Evolutionary conservation across 2,888 invertebrate genomes (phyloP), one percentile per base, ranked within the genome.

Genomic region (Mylabris sibirica): DNA sequence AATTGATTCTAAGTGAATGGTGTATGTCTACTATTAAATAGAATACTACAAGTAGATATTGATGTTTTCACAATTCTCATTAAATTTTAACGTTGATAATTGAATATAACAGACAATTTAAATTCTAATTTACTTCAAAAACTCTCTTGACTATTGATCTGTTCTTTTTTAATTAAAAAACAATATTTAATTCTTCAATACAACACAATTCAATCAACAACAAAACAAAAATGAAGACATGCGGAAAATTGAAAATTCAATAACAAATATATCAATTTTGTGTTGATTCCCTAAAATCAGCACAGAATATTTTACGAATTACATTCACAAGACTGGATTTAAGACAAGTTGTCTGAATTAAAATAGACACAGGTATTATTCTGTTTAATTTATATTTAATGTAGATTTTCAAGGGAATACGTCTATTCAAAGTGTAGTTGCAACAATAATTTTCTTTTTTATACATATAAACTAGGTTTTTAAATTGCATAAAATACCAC

Each of bases 1-100:
- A 70, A 70, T 70, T 67, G 67, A 70, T 69, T 66, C 60, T 24
- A 57, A 57, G 20, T 24, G 57, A 57, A 57, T 24, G 20, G 24
- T 20, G 14, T 57, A 57, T 60, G 61, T 62, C 62, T 66, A 60
- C 57, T 62, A 59, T 61, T 38, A 30, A 38, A 41, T 24, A 61
- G 61, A 38, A 38, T 17, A 38, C 34, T 38, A n/a, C 20, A n/a
- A 12, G 30, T 3, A 12, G 30, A 34, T 35, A 41, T 61, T 61
- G 61, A 26, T 35, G 34, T 22, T 61, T 61, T 35, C 38, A 57
- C 57, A 30, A 61, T 61, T 38, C 38, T 34, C 61, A 61, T 61
- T 61, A 38, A 61, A 61, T 38, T 61, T 38, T 61, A 61, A 38
- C 9, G 41, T 61, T 30, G 22, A 61, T 61, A 61, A 61, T 38